Conservation (phyloP, 1,140 invertebrate genomes). For the Leucophenga varia region DNA sequence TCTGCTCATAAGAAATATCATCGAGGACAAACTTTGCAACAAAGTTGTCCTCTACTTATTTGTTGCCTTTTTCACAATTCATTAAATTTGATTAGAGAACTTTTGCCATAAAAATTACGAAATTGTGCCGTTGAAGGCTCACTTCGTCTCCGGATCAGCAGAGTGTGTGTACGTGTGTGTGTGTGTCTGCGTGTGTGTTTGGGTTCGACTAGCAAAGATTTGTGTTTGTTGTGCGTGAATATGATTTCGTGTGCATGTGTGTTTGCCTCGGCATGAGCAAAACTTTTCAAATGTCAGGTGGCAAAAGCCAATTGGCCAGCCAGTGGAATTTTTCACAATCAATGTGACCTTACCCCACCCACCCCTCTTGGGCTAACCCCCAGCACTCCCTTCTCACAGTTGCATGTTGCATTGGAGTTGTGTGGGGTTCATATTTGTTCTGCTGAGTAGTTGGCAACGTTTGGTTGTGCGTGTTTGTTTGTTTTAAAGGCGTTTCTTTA, state of each 20-base stretch:
- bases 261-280: no score
- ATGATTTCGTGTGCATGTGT: conserved; percentile 44
- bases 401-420: no score
- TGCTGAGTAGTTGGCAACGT: no score
- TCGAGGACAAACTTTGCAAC: conserved; percentile 44
- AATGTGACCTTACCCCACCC: conserved; percentile 16
- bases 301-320: conserved; percentile 45
- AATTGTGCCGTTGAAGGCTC: conserved; percentile 52
- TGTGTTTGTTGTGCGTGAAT: conserved; percentile 52
- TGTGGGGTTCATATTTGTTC: no score
- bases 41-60: conserved; percentile 51
- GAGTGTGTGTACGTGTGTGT: conserved; percentile 2
- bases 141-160: conserved; percentile 31
- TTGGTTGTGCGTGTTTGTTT: conserved; percentile 1
- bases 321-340: conserved; percentile 40
- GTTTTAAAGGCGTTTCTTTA: no score
- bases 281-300: conserved; percentile 50
- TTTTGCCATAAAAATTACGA: no score
- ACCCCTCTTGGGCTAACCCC: background rate
- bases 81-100: no score
- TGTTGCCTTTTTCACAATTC: no score
- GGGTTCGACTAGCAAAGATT: no score
- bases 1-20: conserved; percentile 51
- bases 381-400: background rate
- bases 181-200: conserved; percentile 16